Conservation (phyloP, 2,888 invertebrate genomes). For the Erebia epiphron region DNA sequence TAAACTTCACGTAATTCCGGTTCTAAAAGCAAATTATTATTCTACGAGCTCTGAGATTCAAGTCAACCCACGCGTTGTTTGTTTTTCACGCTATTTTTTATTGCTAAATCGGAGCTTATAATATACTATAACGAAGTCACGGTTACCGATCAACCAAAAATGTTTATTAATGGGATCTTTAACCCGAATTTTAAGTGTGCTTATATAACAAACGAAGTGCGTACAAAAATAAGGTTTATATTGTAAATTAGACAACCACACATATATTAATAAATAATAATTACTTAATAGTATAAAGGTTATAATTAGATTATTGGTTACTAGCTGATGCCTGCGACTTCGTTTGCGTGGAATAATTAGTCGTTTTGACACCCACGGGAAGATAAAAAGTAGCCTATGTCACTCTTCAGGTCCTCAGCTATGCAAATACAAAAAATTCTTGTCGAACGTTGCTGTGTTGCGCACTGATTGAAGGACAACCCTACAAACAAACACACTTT, state of each 20-base stretch:
- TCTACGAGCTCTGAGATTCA: constrained; percentile 50
- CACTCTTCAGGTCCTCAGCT: too few species aligned
- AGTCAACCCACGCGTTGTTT: constrained; percentile 59
- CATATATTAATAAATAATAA: too few species aligned
- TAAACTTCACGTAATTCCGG: constrained; percentile 4
- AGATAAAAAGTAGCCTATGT: too few species aligned
- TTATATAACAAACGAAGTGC: background rate
- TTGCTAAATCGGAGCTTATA: constrained; percentile 50
- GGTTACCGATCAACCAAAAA: constrained; percentile 57
- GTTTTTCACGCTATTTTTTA: constrained; percentile 57
- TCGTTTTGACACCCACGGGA: too few species aligned
- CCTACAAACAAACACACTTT: too few species aligned
- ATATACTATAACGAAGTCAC: constrained; percentile 45
- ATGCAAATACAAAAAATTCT: too few species aligned
- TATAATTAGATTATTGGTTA: too few species aligned
- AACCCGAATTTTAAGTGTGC: constrained; percentile 45
- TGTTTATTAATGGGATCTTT: constrained; percentile 61
- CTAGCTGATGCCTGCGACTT: too few species aligned
- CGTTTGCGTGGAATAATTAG: too few species aligned
- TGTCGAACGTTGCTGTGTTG: too few species aligned
- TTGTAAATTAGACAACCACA: background rate
- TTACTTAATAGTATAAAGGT: too few species aligned
- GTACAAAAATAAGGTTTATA: background rate
- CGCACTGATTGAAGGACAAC: too few species aligned
- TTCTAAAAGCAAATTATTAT: constrained; percentile 44